phyloP scores from a whole-genome alignment of 35 echinoderm and acorn worm genomes.

The Ophioderma brevispina region DNA sequence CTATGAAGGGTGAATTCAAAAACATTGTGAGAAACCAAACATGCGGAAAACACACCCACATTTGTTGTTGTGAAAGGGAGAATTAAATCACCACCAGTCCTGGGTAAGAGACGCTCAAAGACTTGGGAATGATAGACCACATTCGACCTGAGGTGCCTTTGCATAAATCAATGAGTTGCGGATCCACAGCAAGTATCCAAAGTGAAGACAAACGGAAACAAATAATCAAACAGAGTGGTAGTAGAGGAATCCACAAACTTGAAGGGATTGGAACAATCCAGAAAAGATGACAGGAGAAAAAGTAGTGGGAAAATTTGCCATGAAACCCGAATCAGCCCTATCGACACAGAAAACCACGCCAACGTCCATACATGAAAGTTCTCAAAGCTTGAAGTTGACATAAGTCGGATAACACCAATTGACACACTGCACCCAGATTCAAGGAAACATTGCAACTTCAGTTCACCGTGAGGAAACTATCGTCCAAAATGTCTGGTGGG shows the following conservation, averaged over 20 bases:
- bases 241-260: slow-evolving; percentile 14
- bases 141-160: too few relatives aligned
- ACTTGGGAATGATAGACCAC: too few relatives aligned
- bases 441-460: slow-evolving; percentile 43
- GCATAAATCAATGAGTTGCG: too few relatives aligned
- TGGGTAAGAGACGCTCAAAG: too few relatives aligned
- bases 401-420: slow-evolving; percentile 67
- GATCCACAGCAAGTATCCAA: not conserved
- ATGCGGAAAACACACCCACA: slow-evolving; percentile 15
- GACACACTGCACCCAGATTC: slow-evolving; percentile 42
- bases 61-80: slow-evolving; percentile 47
- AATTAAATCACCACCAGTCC: slow-evolving; percentile 52
- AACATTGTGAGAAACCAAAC: slow-evolving; percentile 60
- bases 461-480: slow-evolving; percentile 44
- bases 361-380: slow-evolving; percentile 52
- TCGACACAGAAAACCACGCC: slow-evolving; percentile 54
- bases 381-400: slow-evolving; percentile 60
- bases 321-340: slow-evolving; percentile 48
- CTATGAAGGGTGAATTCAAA: slow-evolving; percentile 38
- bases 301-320: slow-evolving; percentile 49
- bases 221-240: not conserved
- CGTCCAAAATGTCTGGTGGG: slow-evolving; percentile 13
- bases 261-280: slow-evolving; percentile 30
- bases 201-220: not conserved
- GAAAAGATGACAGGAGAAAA: slow-evolving; percentile 38